Evolutionary conservation across 2,113 vertebrate species (phyloP), one percentile per base, ranked within the genome.

Genomic region (Lipophrys pholis): DNA sequence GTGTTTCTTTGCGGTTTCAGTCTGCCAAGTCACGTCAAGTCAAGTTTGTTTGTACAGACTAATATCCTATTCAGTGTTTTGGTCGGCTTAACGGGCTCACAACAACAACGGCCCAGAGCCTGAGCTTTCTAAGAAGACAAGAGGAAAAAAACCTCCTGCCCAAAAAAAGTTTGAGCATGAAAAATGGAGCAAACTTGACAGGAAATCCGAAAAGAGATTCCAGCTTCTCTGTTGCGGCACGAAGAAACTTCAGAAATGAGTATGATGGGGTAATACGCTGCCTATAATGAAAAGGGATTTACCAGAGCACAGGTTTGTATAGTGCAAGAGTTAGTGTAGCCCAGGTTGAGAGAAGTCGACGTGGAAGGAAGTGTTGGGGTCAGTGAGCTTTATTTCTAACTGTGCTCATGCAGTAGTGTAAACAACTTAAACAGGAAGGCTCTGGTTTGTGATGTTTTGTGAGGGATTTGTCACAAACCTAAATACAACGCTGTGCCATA

Each of bases 31-130:
- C 56, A 60, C 9, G 15, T 82, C 66, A 71, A 10, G 57, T 68
- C 69, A 70, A 64, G 63, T 72, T 64, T 74, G 69, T 86, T 81
- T 78, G 52, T 45, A 11, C 21, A 51, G 21, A 7, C 45, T 17
- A 5, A 56, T 54, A 51, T 76, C 67, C 43, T 39, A 53, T 72
- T 81, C 57, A 42, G 35, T 10, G 57, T 64, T 75, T 73, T 69
- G 35, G 15, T 39, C 51, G 62, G 54, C 58, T 82, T 59, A 65
- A 17, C 43, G 6, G 45, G 21, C 54, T 52, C 57, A 38, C 38
- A 53, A 56, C 36, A 67, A 50, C 51, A 59, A 10, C 7, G 7
- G 15, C 58, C 68, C 61, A 35, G 38, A 80, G 36, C 17, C 6
- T 11, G 3, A 61, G 68, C 68, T 73, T 48, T 69, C 50, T n/a